Evolutionary conservation across 2,888 invertebrate genomes (phyloP).

Genomic region (Drosophila borborema): DNA sequence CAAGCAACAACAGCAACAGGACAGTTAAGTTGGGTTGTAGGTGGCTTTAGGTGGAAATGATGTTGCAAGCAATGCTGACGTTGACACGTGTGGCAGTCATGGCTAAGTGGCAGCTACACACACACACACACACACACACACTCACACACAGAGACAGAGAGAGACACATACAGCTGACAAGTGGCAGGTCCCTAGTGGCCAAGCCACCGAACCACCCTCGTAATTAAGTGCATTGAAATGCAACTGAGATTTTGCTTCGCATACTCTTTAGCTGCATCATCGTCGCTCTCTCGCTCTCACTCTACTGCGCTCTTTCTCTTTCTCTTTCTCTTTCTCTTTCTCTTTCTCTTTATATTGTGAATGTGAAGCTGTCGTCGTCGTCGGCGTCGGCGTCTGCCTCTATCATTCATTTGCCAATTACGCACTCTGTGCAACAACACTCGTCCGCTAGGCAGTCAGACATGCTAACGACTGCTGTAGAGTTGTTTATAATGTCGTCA

Average conservation of each 20-base stretch:
- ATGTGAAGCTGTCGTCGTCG: not conserved
- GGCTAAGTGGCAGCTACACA: conserved; percentile 45
- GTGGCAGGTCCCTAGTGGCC: conserved; percentile 32
- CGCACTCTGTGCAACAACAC: conserved; percentile 43
- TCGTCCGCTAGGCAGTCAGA: conserved; percentile 30
- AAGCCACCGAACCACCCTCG: conserved; percentile 56
- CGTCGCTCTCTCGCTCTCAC: conserved; percentile 2
- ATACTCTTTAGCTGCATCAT: conserved; percentile 40
- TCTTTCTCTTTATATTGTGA: not conserved
- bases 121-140: not conserved
- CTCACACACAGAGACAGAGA: too few relatives aligned
- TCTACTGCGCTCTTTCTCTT: not conserved
- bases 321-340: not conserved
- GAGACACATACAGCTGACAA: conserved; percentile 21
- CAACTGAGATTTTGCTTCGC: conserved; percentile 67
- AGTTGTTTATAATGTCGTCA: conserved; percentile 62
- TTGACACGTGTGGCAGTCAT: conserved; percentile 57
- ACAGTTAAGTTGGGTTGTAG: not conserved
- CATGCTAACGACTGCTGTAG: conserved; percentile 43
- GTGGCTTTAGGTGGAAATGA: conserved; percentile 13
- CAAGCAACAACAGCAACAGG: not conserved
- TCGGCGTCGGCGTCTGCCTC: conserved; percentile 11
- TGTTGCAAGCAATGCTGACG: conserved; percentile 47
- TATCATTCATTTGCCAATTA: conserved; percentile 77
- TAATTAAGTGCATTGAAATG: conserved; percentile 70